Percentiles rank a stretch among this genome's conserved stretches.
Evolutionary conservation across 2,888 invertebrate species (phyloP).

Genomic region (Aspidiotus destructor): DNA sequence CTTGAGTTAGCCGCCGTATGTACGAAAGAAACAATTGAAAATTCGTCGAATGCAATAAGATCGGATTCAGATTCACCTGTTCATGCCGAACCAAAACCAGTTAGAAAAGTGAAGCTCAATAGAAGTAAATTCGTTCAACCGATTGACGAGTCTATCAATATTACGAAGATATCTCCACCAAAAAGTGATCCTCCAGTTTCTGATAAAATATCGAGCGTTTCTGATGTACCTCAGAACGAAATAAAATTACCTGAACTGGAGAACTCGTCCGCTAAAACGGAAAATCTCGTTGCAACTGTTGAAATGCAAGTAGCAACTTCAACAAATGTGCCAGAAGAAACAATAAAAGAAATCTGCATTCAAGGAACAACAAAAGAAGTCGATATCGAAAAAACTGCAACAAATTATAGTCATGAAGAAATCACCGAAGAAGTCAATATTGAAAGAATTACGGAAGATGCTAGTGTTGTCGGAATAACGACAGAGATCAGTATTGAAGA

Average conservation of each 20-base stretch:
- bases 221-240: no score
- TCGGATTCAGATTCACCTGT: neutral
- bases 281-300: no score
- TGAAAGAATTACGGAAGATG: neutral
- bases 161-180: neutral
- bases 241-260: no score
- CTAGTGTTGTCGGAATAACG: no score
- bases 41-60: neutral
- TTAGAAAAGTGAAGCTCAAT: conserved; percentile 19
- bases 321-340: neutral
- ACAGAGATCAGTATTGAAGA: neutral
- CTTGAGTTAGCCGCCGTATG: neutral
- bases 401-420: neutral
- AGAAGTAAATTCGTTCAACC: conserved; percentile 18
- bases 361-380: neutral
- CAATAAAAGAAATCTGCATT: neutral
- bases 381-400: neutral
- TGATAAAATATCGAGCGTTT: no score
- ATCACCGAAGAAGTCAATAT: neutral
- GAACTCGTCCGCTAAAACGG: no score
- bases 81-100: neutral
- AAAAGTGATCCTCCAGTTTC: neutral
- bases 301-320: neutral
- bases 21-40: no score
- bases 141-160: conserved; percentile 15